Percentiles rank a stretch among this genome's conserved stretches.
These are phyloP conservation scores for Cephus cinctus DNA, from an alignment of 1,140 invertebrate species.

Conservation along the genomic window DNA sequence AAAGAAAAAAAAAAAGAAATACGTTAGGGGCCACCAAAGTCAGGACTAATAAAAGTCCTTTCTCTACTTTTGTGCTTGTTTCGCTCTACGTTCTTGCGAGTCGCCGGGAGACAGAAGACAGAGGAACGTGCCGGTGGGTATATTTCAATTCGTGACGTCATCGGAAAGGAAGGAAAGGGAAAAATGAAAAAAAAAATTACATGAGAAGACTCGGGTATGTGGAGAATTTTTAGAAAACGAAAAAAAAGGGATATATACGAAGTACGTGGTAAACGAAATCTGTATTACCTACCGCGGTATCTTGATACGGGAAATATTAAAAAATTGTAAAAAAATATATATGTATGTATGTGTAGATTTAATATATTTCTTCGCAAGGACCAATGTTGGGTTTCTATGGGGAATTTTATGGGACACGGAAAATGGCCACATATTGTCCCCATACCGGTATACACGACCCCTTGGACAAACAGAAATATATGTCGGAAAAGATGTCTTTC, in stretches of 20 bases:
- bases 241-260: too few relatives aligned
- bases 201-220: too few relatives aligned
- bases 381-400: too few relatives aligned
- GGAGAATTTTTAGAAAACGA: too few relatives aligned
- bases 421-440: conserved; percentile 42
- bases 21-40: conserved; percentile 51
- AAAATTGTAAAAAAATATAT: too few relatives aligned
- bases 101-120: not conserved
- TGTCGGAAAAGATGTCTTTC: conserved; percentile 49
- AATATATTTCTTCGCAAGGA: too few relatives aligned
- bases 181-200: conserved; percentile 17
- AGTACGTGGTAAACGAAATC: too few relatives aligned
- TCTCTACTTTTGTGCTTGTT: conserved; percentile 24
- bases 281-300: too few relatives aligned
- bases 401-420: too few relatives aligned
- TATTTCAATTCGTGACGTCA: conserved; percentile 30
- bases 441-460: conserved; percentile 30
- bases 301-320: too few relatives aligned
- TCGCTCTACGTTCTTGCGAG: not conserved
- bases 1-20: too few relatives aligned
- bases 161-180: conserved; percentile 25
- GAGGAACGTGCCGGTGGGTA: conserved; percentile 20
- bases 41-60: conserved; percentile 54
- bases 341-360: too few relatives aligned
- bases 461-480: conserved; percentile 54